phyloP scores from a whole-genome alignment of 2,113 vertebrate species.

The Corynorhinus townsendii region DNA sequence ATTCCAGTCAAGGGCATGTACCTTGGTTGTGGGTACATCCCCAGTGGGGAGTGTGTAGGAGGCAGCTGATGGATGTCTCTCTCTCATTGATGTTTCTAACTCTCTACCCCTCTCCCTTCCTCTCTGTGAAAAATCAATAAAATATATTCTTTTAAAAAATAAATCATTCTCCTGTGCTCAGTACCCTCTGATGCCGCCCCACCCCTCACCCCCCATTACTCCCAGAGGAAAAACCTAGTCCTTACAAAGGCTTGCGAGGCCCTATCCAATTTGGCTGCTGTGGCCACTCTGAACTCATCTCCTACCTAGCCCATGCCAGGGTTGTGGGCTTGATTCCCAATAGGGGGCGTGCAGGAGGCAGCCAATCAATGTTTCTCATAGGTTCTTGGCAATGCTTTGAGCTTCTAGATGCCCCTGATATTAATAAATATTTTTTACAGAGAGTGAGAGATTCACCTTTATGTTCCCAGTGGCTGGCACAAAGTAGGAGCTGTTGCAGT shows the following conservation, averaged over 20 bases:
- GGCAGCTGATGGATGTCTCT: no score
- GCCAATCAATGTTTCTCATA: no score
- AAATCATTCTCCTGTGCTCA: not conserved
- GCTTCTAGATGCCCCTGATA: not conserved
- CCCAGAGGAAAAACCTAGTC: not conserved
- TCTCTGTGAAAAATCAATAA: no score
- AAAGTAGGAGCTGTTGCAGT: not conserved
- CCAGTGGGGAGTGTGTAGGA: no score
- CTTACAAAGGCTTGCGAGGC: not conserved
- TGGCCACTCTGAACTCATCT: not conserved
- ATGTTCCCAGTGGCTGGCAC: not conserved
- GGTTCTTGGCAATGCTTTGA: not conserved
- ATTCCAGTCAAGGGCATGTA: no score
- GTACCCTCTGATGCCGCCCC: not conserved
- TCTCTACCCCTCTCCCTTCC: no score
- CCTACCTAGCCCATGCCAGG: not conserved
- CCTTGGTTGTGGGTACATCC: no score
- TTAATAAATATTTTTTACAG: not conserved
- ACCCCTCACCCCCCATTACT: not conserved
- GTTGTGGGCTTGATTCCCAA: no score
- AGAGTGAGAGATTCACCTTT: slow-evolving; percentile 2
- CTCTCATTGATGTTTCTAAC: no score
- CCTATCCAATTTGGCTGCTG: not conserved
- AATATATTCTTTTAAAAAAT: no score
- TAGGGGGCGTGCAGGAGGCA: no score